Percentiles rank a stretch among this genome's conserved stretches.
Evolutionary conservation across 1,140 invertebrate genomes (phyloP).

Genomic region (Tetramorium simillimum): DNA sequence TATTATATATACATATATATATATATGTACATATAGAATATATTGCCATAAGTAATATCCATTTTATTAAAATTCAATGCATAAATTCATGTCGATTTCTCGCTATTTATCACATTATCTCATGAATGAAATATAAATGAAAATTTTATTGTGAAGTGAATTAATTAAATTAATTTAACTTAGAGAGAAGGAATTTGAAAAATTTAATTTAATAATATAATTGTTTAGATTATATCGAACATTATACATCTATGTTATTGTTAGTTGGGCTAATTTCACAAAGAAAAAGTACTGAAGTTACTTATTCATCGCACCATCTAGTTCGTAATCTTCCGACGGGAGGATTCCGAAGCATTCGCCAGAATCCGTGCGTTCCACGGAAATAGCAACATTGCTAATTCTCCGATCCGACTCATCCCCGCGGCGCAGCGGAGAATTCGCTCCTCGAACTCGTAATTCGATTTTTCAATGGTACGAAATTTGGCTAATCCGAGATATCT

Average conservation of each 20-base stretch:
- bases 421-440: slow-evolving; percentile 29
- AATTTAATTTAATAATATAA: not conserved
- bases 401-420: slow-evolving; percentile 46
- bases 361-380: slow-evolving; percentile 50
- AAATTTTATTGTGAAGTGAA: not conserved
- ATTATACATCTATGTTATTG: not conserved
- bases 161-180: not conserved
- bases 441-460: slow-evolving; percentile 58
- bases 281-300: slow-evolving; percentile 31
- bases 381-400: slow-evolving; percentile 61
- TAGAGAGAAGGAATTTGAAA: not conserved
- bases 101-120: slow-evolving; percentile 1
- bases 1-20: no score
- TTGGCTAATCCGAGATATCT: slow-evolving; percentile 63
- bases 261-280: not conserved
- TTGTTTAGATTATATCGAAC: not conserved
- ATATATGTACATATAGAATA: not conserved
- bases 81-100: not conserved
- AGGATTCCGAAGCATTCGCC: slow-evolving; percentile 44
- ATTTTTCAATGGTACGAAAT: slow-evolving; percentile 59
- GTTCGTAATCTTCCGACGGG: slow-evolving; percentile 46
- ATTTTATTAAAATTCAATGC: not conserved
- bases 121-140: not conserved
- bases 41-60: not conserved
- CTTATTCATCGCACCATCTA: slow-evolving; percentile 16